phyloP scores from a whole-genome alignment of 2,888 invertebrate genomes.

The Dasysyrphus albostriatus region DNA sequence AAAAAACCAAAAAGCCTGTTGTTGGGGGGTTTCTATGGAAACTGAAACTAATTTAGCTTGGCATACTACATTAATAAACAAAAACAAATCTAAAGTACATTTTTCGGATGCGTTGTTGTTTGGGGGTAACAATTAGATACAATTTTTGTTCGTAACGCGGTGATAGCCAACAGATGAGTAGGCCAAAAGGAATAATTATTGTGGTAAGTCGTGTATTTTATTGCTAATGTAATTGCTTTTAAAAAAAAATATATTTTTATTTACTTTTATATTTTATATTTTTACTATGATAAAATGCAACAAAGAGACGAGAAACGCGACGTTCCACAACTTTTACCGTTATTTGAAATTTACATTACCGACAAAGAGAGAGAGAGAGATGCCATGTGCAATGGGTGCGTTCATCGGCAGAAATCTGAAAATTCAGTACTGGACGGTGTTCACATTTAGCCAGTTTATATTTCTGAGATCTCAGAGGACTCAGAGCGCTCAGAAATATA shows the following conservation, averaged over 20 bases:
- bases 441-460: too few relatives aligned
- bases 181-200: background rate
- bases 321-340: background rate
- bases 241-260: too few relatives aligned
- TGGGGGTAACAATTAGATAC: slow-evolving; percentile 10
- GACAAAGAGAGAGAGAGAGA: too few relatives aligned
- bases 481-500: too few relatives aligned
- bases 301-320: too few relatives aligned
- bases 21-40: slow-evolving; percentile 36
- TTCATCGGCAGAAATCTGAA: too few relatives aligned
- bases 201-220: background rate
- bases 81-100: background rate
- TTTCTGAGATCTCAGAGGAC: too few relatives aligned
- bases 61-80: slow-evolving; percentile 24
- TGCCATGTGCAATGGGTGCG: too few relatives aligned
- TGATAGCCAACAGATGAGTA: background rate
- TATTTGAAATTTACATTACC: background rate
- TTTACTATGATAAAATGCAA: too few relatives aligned
- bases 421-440: too few relatives aligned
- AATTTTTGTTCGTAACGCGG: background rate
- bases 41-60: slow-evolving; percentile 8
- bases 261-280: too few relatives aligned
- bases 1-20: background rate
- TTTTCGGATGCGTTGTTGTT: slow-evolving; percentile 5
- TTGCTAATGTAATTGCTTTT: too few relatives aligned